Conservation (phyloP, 1,140 invertebrate species). For the Acyrthosiphon pisum region DNA sequence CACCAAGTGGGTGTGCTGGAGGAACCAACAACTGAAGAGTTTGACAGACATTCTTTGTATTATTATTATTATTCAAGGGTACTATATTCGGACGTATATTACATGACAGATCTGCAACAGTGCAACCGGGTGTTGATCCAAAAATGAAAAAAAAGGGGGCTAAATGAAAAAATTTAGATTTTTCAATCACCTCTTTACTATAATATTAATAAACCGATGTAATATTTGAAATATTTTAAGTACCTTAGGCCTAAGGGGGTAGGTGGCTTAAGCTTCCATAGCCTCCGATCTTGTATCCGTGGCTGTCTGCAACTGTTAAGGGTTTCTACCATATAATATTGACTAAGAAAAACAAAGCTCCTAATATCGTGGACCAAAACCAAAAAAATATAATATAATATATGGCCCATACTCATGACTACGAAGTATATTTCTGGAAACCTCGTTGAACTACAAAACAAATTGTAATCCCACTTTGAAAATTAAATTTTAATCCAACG, state of each 20-base stretch:
- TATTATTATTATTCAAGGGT: not conserved
- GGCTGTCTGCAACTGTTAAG: not conserved
- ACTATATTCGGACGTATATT: not conserved
- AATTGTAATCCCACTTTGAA: not conserved
- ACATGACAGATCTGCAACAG: not conserved
- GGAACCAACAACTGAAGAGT: not conserved
- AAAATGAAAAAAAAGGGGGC: too few relatives aligned
- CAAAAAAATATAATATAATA: not conserved
- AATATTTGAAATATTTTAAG: too few relatives aligned
- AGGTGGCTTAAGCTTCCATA: too few relatives aligned
- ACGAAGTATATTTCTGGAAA: not conserved
- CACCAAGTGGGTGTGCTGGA: not conserved
- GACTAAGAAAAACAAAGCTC: not conserved
- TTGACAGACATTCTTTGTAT: not conserved
- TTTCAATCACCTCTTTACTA: too few relatives aligned
- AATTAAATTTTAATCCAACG: not conserved
- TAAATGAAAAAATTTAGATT: too few relatives aligned
- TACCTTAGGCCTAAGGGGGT: too few relatives aligned
- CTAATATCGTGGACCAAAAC: not conserved
- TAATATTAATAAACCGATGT: too few relatives aligned
- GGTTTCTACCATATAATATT: not conserved
- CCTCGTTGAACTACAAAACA: not conserved
- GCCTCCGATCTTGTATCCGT: too few relatives aligned
- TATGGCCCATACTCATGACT: not conserved
- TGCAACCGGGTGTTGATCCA: too few relatives aligned